A percentile compares a stretch with the other conserved stretches of the same genome.
phyloP scores from a whole-genome alignment of 2,797 vertebrate genomes.

The Capromys pilorides region DNA sequence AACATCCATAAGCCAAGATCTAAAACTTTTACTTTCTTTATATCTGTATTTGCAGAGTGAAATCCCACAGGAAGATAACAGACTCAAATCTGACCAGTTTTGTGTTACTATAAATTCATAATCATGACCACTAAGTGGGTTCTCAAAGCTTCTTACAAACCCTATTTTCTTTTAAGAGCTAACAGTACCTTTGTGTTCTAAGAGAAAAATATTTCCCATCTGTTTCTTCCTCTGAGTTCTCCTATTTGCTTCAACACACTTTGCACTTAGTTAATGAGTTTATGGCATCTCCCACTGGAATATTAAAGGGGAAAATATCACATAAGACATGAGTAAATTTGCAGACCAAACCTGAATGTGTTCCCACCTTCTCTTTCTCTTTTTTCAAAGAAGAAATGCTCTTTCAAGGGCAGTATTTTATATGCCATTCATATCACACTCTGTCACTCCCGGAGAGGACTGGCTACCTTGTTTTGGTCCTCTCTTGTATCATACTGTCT shows the following conservation, averaged over 20 bases:
- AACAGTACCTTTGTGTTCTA: neutral
- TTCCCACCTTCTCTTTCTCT: neutral
- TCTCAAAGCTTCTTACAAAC: neutral
- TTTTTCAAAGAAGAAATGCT: neutral
- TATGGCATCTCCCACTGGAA: neutral
- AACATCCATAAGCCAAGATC: neutral
- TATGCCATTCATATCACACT: neutral
- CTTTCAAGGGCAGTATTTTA: neutral
- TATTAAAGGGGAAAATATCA: neutral
- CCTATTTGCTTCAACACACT: neutral
- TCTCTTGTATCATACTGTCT: neutral
- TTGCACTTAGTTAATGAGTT: neutral
- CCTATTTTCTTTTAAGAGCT: neutral
- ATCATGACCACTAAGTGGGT: neutral
- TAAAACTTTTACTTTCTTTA: neutral
- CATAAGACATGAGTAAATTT: neutral
- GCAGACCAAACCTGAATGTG: neutral
- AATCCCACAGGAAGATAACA: neutral
- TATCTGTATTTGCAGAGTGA: neutral
- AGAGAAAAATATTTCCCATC: neutral
- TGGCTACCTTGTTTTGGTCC: neutral
- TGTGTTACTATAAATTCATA: neutral
- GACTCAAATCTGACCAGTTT: neutral
- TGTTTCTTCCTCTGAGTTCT: neutral
- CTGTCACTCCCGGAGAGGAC: neutral